Percentiles rank a stretch among this genome's conserved stretches.
Conservation (phyloP, 2,888 invertebrate species). For the Lithophane ornitopus region DNA sequence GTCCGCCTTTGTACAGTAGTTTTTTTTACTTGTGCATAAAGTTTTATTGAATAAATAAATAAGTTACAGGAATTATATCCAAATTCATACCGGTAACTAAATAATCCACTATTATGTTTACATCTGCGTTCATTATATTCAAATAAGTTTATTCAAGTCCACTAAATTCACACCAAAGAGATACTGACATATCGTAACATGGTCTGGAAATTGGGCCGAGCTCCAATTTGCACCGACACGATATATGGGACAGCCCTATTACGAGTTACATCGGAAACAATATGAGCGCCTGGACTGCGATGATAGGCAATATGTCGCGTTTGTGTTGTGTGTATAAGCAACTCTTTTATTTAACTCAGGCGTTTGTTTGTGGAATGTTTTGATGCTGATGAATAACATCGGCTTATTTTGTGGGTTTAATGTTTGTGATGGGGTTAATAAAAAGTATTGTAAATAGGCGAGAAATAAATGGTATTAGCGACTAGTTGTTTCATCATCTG, state of each 20-base stretch:
- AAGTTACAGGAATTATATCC: background rate
- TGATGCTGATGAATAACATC: background rate
- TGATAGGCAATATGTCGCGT: constrained; percentile 60
- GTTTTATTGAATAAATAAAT: no score
- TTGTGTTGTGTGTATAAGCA: constrained; percentile 16
- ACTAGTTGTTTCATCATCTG: background rate
- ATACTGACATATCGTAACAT: constrained; percentile 29
- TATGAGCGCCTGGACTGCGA: constrained; percentile 55
- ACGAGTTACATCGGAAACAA: constrained; percentile 43
- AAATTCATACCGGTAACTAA: background rate
- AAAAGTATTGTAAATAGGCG: background rate
- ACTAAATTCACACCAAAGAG: constrained; percentile 21
- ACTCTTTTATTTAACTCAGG: constrained; percentile 50
- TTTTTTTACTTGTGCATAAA: no score
- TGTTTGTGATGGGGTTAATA: background rate
- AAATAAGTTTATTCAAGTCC: background rate
- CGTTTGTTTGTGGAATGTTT: constrained; percentile 17
- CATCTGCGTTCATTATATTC: background rate
- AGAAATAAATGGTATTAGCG: background rate
- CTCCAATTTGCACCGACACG: constrained; percentile 40
- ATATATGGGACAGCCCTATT: constrained; percentile 49
- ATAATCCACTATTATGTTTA: background rate
- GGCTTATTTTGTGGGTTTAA: background rate
- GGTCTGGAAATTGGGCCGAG: constrained; percentile 35
- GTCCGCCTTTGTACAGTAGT: no score